Base-by-base conservation (phyloP, 1,140 invertebrate species). In the Drosophila trapezifrons region DNA sequence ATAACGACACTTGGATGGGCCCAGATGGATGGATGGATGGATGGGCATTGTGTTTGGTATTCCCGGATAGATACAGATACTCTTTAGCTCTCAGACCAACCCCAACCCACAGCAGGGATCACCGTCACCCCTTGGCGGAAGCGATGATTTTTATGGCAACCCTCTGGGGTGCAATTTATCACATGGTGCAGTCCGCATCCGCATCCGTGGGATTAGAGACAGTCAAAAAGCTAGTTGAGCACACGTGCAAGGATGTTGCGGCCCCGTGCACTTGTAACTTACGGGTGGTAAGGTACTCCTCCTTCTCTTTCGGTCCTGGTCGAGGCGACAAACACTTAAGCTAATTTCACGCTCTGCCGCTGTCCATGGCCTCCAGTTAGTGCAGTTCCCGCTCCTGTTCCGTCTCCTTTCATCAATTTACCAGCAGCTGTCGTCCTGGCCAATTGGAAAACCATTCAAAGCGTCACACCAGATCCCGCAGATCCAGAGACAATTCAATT, bases 81-180 rank as follows among this genome's bases (percentile, higher is more conserved):
- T 13, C 15, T n/a, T n/a, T 13, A 55, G 22, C 32, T 17, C 12
- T 22, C 32, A 37, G n/a, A 22, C 22, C 22, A 22, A n/a, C 46
- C 45, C 42, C 32, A 4, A 0, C 35, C 32, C 27, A 9, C n/a
- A 9, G 38, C 4, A 29, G 22, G 25, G 8, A 27, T 3, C 13
- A 29, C 13, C 57, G 42, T 43, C 60, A 38, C 37, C 46, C 35
- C 54, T 49, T 20, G 22, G n/a, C 15, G 37, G 22, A 74, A 57
- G 77, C 74, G 86, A 91, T 91, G 90, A 91, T 91, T 79, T 85
- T 90, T 74, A 85, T 91, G 83, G 54, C 72, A 90, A 92, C 82
- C 87, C 91, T 83, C 90, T 76, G 72, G 90, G 81, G 91, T 90
- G 84, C 83, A 83, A 92, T 92, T 92, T 91, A 91, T 92, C 91